Evolutionary conservation across 2,113 vertebrate genomes (phyloP), one percentile per base, ranked within the genome.

Genomic region (Chloroceryle aenea): DNA sequence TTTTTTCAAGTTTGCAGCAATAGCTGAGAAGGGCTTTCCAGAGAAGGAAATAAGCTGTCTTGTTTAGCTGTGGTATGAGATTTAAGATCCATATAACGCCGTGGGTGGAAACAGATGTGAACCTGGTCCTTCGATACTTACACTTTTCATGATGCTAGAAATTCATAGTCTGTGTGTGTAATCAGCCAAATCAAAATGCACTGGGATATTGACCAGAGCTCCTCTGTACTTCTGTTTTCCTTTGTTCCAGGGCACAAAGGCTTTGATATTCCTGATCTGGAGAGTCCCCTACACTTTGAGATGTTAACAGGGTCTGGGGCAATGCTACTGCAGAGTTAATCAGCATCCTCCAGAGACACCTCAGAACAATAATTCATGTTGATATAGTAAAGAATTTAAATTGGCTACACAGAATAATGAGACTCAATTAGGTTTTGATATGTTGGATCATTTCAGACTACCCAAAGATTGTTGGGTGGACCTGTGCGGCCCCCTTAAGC

Each of bases 101-200:
- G 52, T 92, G 79, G 53, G 36, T 95, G 63, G 85, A 79, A 94
- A 77, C 67, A 88, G 85, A 75, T 90, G 45, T 64, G 75, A 91
- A 68, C 52, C 53, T 90, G 53, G 52, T 87, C 43, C 55, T 76
- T 67, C n/a, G 73, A 47, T 34, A 43, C 32, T 87, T 61, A 53
- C 0, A 11, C 43, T 76, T 64, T 88, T 82, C 68, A 29, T 36
- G 30, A 43, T 40, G 45, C 67, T 83, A 77, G 62, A 69, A 82
- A 85, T 80, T 67, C 53, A 38, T 3, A 53, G 64, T 40, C 61
- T 36, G 8, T 14, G 13, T 48, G 34, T 62, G 26, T 48, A 64
- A 42, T 83, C 45, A 86, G 56, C 87, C 8, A 20, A 85, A 62
- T 61, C 40, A 87, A 63, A 94, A 61, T 30, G n/a, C 61, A 32